Conservation (phyloP, 2,113 vertebrate genomes). For the Ahaetulla prasina region DNA sequence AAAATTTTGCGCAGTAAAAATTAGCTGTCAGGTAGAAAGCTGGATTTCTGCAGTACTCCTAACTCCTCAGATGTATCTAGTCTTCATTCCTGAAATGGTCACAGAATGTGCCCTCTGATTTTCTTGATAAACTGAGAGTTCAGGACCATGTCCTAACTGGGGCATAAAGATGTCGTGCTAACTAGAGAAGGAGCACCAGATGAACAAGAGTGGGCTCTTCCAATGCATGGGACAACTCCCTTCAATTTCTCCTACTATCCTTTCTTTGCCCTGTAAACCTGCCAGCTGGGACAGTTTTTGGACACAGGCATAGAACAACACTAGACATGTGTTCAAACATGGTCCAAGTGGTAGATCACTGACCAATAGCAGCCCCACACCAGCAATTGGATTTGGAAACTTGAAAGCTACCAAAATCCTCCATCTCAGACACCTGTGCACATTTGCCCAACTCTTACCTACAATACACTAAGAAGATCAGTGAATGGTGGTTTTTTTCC, state of each 20-base stretch:
- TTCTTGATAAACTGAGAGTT: background rate
- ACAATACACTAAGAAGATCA: background rate
- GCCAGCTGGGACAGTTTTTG: background rate
- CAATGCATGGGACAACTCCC: background rate
- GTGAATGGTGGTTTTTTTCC: background rate
- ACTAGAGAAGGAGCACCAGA: background rate
- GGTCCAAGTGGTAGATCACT: background rate
- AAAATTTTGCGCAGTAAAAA: background rate
- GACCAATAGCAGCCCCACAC: background rate
- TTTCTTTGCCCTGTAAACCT: background rate
- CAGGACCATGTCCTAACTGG: background rate
- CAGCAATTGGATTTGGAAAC: background rate
- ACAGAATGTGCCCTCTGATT: background rate
- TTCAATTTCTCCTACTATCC: background rate
- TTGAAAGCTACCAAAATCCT: background rate
- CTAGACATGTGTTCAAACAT: background rate
- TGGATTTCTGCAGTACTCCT: background rate
- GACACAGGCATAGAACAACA: background rate
- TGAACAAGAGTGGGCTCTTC: background rate
- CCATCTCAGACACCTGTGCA: background rate
- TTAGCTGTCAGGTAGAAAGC: background rate
- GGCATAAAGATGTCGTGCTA: background rate
- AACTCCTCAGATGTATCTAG: background rate
- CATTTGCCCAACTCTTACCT: background rate
- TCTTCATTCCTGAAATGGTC: background rate